Evolutionary conservation across 2,888 invertebrate genomes (phyloP), one percentile per base, ranked within the genome.

Genomic region (Campaea margaritaria): DNA sequence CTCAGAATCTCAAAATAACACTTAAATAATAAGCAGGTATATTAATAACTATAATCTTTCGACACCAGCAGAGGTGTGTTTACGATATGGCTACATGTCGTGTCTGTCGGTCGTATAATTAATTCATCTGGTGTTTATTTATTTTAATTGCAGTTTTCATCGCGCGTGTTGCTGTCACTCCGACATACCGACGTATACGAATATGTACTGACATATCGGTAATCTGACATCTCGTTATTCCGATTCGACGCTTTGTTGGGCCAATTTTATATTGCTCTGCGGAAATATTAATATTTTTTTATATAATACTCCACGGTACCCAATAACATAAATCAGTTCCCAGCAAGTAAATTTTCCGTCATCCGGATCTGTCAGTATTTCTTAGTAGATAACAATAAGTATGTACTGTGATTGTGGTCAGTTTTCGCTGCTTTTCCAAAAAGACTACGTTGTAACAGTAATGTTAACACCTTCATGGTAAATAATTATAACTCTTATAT

Each of bases 81-180:
- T 62, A 61, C 50, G 62, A 54, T 63, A 63, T 67, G 61, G 41
- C 67, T 64, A 39, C 65, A 57, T 65, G 65, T 61, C 67, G 58
- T 67, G 65, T 64, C 53, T 45, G 58, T 61, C 62, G 54, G 53
- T 61, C 59, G 49, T 64, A 61, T 58, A 61, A 66, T 62, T 58
- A 66, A 64, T 62, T 65, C 54, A 50, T 53, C 45, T 38, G 41
- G 34, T 52, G 53, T 58, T 51, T 60, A 59, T 65, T 64, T 65
- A 67, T 62, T 67, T 61, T 64, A 64, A 62, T 58, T 63, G 55
- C 58, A 42, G 47, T 44, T 62, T 58, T 66, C 66, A 66, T 56
- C 66, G 62, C 58, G 53, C 56, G 14, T 59, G 68, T 64, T 44
- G 39, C 54, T 68, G 57, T 63, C 60, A 56, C 36, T 41, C 31